These are phyloP conservation scores for Brachirus orientalis DNA, from an alignment of 2,113 vertebrate genomes.

Conservation along the genomic window DNA sequence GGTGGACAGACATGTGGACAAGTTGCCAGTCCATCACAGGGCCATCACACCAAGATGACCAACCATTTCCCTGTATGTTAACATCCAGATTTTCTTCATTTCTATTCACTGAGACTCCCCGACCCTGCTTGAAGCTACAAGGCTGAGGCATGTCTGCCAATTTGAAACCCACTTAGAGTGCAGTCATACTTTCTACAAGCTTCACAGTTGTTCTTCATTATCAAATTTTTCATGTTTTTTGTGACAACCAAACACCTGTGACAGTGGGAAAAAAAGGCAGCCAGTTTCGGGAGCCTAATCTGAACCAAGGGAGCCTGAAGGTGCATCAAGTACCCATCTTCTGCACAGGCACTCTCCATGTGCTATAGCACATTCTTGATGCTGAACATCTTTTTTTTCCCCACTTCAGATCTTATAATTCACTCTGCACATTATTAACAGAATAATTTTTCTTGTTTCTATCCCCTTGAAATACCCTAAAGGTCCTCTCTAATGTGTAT, in stretches of 20 bases:
- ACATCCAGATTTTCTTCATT: too few species aligned
- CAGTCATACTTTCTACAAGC: background rate
- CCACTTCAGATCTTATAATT: slow-evolving; percentile 17
- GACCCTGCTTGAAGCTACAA: background rate
- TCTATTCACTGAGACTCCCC: background rate
- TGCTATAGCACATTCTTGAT: slow-evolving; percentile 27
- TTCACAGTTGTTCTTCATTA: slow-evolving; percentile 20
- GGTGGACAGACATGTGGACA: too few species aligned
- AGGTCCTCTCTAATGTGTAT: slow-evolving; percentile 30
- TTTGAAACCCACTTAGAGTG: background rate
- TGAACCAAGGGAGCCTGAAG: slow-evolving; percentile 16
- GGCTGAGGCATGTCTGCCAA: background rate
- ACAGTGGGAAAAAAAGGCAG: slow-evolving; percentile 3
- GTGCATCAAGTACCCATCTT: slow-evolving; percentile 21
- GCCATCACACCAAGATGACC: background rate
- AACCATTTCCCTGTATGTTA: background rate
- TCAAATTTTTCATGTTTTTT: slow-evolving; percentile 24
- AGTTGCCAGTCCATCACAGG: too few species aligned
- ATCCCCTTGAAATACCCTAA: slow-evolving; percentile 29
- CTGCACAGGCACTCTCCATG: slow-evolving; percentile 19
- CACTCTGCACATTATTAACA: slow-evolving; percentile 36
- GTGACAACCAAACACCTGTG: slow-evolving; percentile 9
- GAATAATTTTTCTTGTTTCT: slow-evolving; percentile 40
- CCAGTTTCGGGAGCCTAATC: slow-evolving; percentile 7
- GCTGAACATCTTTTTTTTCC: slow-evolving; percentile 17